Evolutionary conservation across 64 coral and sea anemone genomes (phyloP), one percentile per base, ranked within the genome.

Genomic region (Actinia equina): DNA sequence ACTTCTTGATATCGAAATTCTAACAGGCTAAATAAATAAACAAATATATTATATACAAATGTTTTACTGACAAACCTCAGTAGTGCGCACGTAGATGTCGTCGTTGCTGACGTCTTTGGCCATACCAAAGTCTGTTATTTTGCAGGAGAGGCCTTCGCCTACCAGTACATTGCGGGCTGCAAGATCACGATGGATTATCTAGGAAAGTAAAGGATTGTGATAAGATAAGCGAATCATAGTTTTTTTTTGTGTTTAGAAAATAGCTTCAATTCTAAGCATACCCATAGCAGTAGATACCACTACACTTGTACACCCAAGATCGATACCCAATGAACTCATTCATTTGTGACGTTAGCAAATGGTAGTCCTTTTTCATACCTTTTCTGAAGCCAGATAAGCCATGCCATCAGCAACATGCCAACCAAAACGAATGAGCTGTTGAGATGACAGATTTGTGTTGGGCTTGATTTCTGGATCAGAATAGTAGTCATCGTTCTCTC

Each of bases 401-500:
- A 85, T 85, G 17, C 83, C 83, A 44, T 85, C 83, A 37, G 83
- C 83, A 26, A 85, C 56, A 15, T 85, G 83, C 83, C 83, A 85
- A 20, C 17, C 83, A 44, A 85, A 85, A 2, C 83, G 49, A 57
- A 85, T 7, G 1, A 85, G 56, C 55, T 85, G 83, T 26, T 85
- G 83, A 57, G 83, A 85, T 27, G 83, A 85, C 30, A 85, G 83
- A 27, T 30, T 59, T 44, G 83, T 85, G 11, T 85, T 85, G 17
- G 83, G 83, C 30, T 85, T 85, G 83, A 85, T 85, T 54, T 85
- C 83, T 17, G 83, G 83, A 63, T 85, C 83, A 63, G 83, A 63
- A 53, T 85, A 85, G 83, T 85, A 85, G 25, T 63, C 59, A 63
- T 85, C 83, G 16, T 85, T 53, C 44, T 85, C 51, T 57, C 83